Percentiles rank a stretch among this genome's conserved stretches.
phyloP scores from a whole-genome alignment of 2,888 invertebrate genomes.

The Copidosoma aretas region DNA sequence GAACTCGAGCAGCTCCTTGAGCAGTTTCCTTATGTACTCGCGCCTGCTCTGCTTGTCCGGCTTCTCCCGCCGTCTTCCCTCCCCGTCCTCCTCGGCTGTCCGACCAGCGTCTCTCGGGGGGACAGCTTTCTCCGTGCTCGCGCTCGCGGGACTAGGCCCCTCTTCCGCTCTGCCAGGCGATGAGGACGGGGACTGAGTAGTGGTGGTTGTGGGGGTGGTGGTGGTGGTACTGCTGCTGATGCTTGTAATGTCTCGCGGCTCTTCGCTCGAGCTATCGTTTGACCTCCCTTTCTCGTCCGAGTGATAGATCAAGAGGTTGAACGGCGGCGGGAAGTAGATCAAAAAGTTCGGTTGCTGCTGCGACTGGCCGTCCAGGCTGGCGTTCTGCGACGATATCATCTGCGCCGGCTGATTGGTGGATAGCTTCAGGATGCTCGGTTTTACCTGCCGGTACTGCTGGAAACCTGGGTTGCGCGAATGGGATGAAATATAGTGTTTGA shows the following conservation, averaged over 20 bases:
- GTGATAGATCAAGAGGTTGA: conserved; percentile 35
- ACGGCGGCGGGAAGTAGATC: conserved; percentile 36
- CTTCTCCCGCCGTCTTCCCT: no score
- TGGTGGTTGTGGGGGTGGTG: no score
- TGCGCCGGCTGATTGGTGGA: conserved; percentile 1
- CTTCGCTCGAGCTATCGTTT: no score
- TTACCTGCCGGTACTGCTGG: background rate
- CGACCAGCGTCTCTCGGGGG: no score
- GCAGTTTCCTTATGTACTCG: conserved; percentile 27
- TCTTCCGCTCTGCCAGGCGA: no score
- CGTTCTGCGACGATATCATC: background rate
- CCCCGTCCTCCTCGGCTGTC: no score
- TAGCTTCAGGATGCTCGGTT: conserved; percentile 13
- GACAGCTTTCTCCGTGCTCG: no score
- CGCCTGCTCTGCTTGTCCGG: conserved; percentile 11
- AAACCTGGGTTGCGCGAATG: conserved; percentile 21
- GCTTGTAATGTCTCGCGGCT: no score
- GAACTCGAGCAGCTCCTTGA: conserved; percentile 29
- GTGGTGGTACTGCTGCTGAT: no score
- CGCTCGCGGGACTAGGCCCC: no score
- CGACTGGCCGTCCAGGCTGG: background rate
- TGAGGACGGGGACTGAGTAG: no score
- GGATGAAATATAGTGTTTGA: no score
- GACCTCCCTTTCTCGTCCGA: background rate
- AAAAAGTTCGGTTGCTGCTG: conserved; percentile 21